Base-by-base conservation (phyloP, 2,113 vertebrate species). In the Elgaria multicarinata region DNA sequence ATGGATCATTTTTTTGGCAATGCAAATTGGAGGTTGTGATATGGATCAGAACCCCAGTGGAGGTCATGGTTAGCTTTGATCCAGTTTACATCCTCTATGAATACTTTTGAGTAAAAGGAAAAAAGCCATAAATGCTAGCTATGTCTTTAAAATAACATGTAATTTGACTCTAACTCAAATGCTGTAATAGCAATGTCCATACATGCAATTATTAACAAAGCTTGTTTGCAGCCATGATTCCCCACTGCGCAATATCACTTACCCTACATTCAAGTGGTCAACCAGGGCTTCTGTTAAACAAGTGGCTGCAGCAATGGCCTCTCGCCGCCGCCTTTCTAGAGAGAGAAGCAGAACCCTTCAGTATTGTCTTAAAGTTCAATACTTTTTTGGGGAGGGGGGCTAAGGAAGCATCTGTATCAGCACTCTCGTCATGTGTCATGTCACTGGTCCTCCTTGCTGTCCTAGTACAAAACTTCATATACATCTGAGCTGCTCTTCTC, bases 221-320 rank as follows among this genome's bases (percentile, higher is more conserved):
- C 3, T 44, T 86, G 39, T 31, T 33, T 86, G 85, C 50, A 62
- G 18, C 22, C 42, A n/a, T 55, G 26, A 75, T 46, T 83, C 4
- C 18, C 33, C 31, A 31, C 42, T 67, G 10, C 58, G 42, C 42
- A 46, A 18, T 62, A 90, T 90, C 42, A 42, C 97, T 95, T 97
- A 99, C 98, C 98, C 98, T 50, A 98, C 98, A 71, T 99, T 99
- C 46, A 99, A 98, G 91, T 99, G 98, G 89, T 99, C 98, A 50
- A 99, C 98, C 93, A 99, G 91, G 3, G 98, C 98, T 97, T 99
- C 98, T 0, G 98, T 99, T 87, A 99, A 95, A 93, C 97, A 97
- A 33, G 98, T 98, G 31, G 98, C 98, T 16, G 98, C 98, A 42
- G 98, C 89, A 72, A 99, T 98, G 1, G 98, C 98, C 44, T 99